Base-by-base conservation (phyloP, 2,797 vertebrate genomes). In the Brotula barbata region DNA sequence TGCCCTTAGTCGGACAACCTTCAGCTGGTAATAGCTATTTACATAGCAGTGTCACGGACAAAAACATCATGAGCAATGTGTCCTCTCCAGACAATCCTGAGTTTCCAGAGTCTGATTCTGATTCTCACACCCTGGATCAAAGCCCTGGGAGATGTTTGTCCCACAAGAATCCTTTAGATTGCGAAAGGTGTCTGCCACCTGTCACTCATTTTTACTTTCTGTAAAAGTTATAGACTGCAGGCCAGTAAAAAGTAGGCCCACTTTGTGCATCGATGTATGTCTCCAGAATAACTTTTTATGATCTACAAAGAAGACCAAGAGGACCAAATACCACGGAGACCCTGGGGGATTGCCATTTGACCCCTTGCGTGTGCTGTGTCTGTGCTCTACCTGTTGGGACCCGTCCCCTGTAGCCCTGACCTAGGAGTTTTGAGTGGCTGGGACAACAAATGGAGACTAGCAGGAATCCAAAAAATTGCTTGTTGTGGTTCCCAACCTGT, bases 401-500 rank as follows among this genome's bases (percentile, higher is more conserved):
- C 64, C 71, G 89, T 64, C 20, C 49, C 60, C 72, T 68, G 66
- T 63, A 75, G 44, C 81, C 80, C 54, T 88, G 85, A 87, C 83
- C 73, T 36, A 19, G 39, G 23, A 73, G 65, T 56, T 73, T 41
- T 20, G 66, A 82, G 70, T 39, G 54, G 64, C 69, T 70, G 70
- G 45, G 71, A 84, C 61, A 72, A 64, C 80, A 71, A 73, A 75
- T 23, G 50, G 54, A 71, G 36, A 44, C 53, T 59, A 54, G 40
- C 72, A 87, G 81, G 85, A 91, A 89, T 90, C 78, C 72, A 64
- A 71, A n/a, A 84, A 84, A 82, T 86, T 14, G 84, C 80, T 81
- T 84, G 73, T 81, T 82, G 68, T 72, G 68, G 69, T 83, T 84
- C 78, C 60, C 41, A 77, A 70, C 39, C 53, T 51, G 78, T 71